Evolutionary conservation across 2,888 invertebrate genomes (phyloP).

Genomic region (Drosophila heteroneura): DNA sequence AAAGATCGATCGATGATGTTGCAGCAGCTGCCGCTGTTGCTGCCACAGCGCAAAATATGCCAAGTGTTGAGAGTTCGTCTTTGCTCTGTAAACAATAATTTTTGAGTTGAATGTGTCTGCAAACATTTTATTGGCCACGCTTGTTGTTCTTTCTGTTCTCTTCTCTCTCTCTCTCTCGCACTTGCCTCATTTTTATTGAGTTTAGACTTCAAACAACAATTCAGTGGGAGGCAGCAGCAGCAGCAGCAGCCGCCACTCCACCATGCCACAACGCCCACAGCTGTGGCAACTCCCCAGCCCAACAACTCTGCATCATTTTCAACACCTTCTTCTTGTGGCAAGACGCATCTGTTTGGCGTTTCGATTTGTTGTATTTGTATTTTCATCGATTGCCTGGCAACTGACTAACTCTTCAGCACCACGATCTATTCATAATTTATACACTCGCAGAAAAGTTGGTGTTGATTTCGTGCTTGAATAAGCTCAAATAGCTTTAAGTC

Average conservation of each 20-base stretch:
- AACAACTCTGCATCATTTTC: conserved; percentile 54
- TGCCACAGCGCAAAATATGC: conserved; percentile 57
- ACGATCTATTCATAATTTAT: conserved; percentile 70
- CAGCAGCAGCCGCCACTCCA: conserved; percentile 31
- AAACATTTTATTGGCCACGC: conserved; percentile 74
- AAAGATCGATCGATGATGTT: conserved; percentile 54
- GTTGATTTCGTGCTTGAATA: neutral
- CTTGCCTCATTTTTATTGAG: conserved; percentile 73
- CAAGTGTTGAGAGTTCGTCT: conserved; percentile 57
- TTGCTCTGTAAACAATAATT: conserved; percentile 67
- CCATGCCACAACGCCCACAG: conserved; percentile 48
- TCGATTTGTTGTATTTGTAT: conserved; percentile 52
- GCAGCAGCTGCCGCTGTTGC: conserved; percentile 67
- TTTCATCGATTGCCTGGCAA: conserved; percentile 28
- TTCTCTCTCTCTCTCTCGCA: neutral
- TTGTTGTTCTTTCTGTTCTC: neutral
- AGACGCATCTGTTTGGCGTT: conserved; percentile 73
- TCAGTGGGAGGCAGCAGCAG: conserved; percentile 25
- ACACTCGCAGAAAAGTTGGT: neutral
- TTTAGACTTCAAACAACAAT: conserved; percentile 60
- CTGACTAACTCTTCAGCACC: conserved; percentile 6
- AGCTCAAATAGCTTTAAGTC: neutral
- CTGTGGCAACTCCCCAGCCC: conserved; percentile 33
- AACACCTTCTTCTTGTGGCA: conserved; percentile 69
- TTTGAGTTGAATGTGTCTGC: conserved; percentile 54